Percentiles rank a stretch among this genome's conserved stretches.
Evolutionary conservation across 2,797 vertebrate genomes (phyloP).

Genomic region (Falco biarmicus): DNA sequence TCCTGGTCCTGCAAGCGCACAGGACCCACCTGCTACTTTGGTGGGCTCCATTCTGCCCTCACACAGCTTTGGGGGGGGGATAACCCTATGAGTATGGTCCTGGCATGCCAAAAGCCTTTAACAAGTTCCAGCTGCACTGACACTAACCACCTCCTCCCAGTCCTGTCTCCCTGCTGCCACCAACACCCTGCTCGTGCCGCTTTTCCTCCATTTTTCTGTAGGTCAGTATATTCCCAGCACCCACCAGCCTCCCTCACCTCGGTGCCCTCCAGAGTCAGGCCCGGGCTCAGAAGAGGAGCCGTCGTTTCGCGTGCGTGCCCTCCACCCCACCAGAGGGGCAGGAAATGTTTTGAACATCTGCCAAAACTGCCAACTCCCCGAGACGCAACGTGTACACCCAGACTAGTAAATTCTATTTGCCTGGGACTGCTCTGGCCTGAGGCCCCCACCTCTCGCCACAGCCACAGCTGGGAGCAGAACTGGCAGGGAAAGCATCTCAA

Average conservation of each 20-base stretch:
- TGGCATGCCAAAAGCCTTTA: neutral
- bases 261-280: neutral
- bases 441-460: neutral
- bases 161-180: neutral
- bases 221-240: neutral
- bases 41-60: neutral
- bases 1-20: neutral
- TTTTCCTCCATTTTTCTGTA: neutral
- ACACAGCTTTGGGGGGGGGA: no score
- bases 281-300: neutral
- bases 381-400: neutral
- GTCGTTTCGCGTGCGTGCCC: neutral
- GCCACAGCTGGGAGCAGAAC: neutral
- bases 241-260: neutral
- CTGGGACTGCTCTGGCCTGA: neutral
- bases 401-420: neutral
- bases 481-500: neutral
- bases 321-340: neutral
- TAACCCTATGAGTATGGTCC: neutral
- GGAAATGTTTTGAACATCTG: neutral
- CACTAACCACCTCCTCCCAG: neutral
- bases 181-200: neutral
- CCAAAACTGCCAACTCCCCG: neutral
- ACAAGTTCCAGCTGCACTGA: no score
- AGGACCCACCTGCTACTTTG: neutral